Base-by-base conservation (phyloP, 2,888 invertebrate species). In the Dendrolimus pini region DNA sequence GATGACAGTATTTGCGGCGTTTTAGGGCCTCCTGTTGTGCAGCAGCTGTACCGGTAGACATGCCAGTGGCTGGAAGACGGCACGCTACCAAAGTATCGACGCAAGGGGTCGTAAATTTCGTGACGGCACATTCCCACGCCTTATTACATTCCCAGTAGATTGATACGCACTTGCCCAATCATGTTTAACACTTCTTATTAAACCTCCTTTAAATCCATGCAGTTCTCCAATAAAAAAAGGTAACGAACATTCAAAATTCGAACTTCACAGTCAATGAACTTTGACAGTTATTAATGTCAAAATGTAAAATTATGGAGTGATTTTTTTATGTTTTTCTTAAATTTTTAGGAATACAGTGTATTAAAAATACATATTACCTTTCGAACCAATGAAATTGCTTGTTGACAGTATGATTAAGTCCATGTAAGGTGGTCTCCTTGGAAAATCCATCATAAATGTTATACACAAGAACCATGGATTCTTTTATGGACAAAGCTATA, bases 371-470 rank as follows among this genome's bases (percentile, higher is more conserved):
- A 52, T 7, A 14, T 67, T 71, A 89, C 89, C 89, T 81, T 71
- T 89, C 89, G 30, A 83, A 65, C 74, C 80, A 83, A 74, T 89
- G 87, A 3, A 85, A 69, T 63, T 81, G 74, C 0, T 69, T 76
- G 10, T 85, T 78, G 1, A 90, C 89, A 70, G 89, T 88, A 80
- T 89, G 89, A 63, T 86, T 87, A 56, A 89, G 64, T 30, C 90
- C 90, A 67, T 90, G 90, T 75, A 90, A 63, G 0, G 85, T 83
- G 14, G 90, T 90, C 64, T 89, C 88, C 58, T 73, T 64, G 67
- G 87, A 87, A 70, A 89, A 90, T 18, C 72, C 75, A n/a, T 74
- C 72, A 70, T 89, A 89, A 10, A 81, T 55, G 14, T 57, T 59
- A 60, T 72, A 75, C 1, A 64, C 62, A 0, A 73, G 66, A 9